These are phyloP conservation scores for Aromia moschata DNA, from an alignment of 2,888 invertebrate genomes.

Conservation along the genomic window DNA sequence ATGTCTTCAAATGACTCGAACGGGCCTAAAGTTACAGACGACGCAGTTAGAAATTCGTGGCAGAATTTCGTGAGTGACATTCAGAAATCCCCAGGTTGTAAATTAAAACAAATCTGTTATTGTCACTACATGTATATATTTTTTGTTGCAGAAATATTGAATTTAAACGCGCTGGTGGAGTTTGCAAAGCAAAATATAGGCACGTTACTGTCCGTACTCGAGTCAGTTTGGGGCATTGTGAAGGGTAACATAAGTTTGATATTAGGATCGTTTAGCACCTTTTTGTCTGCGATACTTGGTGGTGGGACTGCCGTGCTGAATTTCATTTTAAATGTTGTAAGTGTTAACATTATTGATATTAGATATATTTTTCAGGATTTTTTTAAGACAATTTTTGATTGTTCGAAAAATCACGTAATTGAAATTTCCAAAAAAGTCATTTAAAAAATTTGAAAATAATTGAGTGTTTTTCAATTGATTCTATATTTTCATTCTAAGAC, in stretches of 20 bases:
- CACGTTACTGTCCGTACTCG: slow-evolving; percentile 84
- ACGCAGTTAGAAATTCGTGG: slow-evolving; percentile 79
- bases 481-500: too few relatives aligned
- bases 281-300: slow-evolving; percentile 85
- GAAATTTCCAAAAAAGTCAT: too few relatives aligned
- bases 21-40: slow-evolving; percentile 79
- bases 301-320: slow-evolving; percentile 91
- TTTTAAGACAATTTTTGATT: too few relatives aligned
- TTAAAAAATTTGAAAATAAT: too few relatives aligned
- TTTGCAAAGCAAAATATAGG: slow-evolving; percentile 93
- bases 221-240: slow-evolving; percentile 89
- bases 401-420: too few relatives aligned
- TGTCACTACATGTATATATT: neutral
- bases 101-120: neutral
- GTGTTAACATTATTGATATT: slow-evolving; percentile 39
- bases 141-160: slow-evolving; percentile 75
- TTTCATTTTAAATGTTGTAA: slow-evolving; percentile 84
- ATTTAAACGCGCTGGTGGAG: slow-evolving; percentile 76
- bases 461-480: too few relatives aligned
- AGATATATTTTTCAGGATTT: neutral
- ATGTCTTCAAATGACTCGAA: slow-evolving; percentile 73
- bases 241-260: slow-evolving; percentile 91
- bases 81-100: slow-evolving; percentile 77
- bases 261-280: slow-evolving; percentile 85
- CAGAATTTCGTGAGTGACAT: slow-evolving; percentile 76